Evolutionary conservation across 1,140 invertebrate genomes (phyloP).

Genomic region (Cyrtorhinus lividipennis): DNA sequence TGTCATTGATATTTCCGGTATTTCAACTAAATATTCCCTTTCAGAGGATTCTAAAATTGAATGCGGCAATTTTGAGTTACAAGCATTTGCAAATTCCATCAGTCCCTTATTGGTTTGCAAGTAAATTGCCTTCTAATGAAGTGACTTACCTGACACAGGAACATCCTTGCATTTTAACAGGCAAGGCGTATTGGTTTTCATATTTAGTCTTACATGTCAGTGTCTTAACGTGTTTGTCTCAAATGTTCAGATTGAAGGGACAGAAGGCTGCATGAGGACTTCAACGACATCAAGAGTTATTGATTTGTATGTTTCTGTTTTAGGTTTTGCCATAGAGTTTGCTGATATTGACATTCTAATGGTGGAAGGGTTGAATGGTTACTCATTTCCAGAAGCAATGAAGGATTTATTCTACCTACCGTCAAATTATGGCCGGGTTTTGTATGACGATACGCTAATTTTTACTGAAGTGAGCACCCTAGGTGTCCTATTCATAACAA

Average conservation of each 20-base stretch:
- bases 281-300: no score
- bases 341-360: background rate
- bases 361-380: conserved; percentile 4
- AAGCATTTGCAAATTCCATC: background rate
- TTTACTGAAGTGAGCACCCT: background rate
- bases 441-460: background rate
- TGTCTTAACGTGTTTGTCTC: no score
- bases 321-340: conserved; percentile 10
- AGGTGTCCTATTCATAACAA: background rate
- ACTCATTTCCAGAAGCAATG: background rate
- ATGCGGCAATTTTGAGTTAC: background rate
- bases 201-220: no score
- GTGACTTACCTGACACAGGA: background rate
- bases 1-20: no score
- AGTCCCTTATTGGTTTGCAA: background rate
- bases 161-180: background rate
- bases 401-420: background rate
- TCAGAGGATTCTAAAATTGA: background rate
- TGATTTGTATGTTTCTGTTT: conserved; percentile 4
- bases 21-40: no score
- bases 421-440: background rate
- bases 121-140: background rate
- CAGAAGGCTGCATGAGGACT: no score
- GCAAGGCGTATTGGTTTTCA: no score
- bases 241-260: no score